Evolutionary conservation across 2,888 invertebrate genomes (phyloP), one percentile per base, ranked within the genome.

Genomic region (Plebejus argus): DNA sequence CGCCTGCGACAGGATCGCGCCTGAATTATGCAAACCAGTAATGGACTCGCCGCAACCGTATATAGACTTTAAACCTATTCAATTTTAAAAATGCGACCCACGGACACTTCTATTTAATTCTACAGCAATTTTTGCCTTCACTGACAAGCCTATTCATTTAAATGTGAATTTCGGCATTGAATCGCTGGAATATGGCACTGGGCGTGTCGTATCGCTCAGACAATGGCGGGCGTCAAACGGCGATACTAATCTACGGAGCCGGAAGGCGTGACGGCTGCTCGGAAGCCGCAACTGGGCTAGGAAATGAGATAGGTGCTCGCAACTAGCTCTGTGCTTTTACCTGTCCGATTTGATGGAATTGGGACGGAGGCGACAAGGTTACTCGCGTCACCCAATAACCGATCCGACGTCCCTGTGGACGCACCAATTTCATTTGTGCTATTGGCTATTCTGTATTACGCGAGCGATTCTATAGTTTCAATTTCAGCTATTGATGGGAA

Each of bases 171-270:
- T 61, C 20, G 39, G 45, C 35, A 39, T 18, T 39, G 35, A n/a
- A 18, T 39, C 20, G 39, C 39, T 71, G n/a, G 39, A 33, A 35
- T n/a, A n/a, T 39, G n/a, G n/a, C 39, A 39, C 35, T 71, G 70
- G 18, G 33, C 49, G 76, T 70, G 82, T 70, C 86, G 88, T 90
- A 89, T 89, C 87, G 84, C 82, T 85, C 85, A 86, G 87, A 92
- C 91, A 93, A 93, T 89, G 85, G 85, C 86, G 87, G 85, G 88
- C 90, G 90, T 93, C 91, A 92, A 91, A 91, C 88, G 84, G 89
- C 90, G 93, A 94, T 94, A 91, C 90, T 93, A 93, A 94, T 94
- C 93, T 92, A 86, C 83, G 90, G 89, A 93, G 93, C 92, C 93
- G 93, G 93, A 93, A 88, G 89, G 56, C 61, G 86, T 90, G 90